Evolutionary conservation across 2,113 vertebrate genomes (phyloP).

Genomic region (Chaetops frenatus): DNA sequence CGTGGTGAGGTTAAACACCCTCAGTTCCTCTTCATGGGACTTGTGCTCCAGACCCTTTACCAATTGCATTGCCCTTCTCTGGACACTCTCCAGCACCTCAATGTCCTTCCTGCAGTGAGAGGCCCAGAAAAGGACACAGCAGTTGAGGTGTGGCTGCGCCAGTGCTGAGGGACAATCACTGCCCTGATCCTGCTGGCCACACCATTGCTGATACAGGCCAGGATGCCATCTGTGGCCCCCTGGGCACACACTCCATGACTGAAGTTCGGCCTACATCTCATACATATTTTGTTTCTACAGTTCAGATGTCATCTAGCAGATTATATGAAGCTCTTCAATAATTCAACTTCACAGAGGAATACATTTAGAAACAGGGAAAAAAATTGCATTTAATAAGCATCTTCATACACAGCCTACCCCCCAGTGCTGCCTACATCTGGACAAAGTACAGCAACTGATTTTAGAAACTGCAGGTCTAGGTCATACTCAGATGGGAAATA

Average conservation of each 20-base stretch:
- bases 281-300: not conserved
- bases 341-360: not conserved
- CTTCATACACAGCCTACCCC: not conserved
- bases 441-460: not conserved
- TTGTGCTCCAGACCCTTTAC: not conserved
- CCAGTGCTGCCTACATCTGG: not conserved
- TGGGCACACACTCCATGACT: accelerated
- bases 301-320: not conserved
- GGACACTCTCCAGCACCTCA: accelerated
- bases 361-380: not conserved
- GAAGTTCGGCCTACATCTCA: not conserved
- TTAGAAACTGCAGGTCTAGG: not conserved
- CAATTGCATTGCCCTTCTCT: accelerated
- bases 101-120: not conserved
- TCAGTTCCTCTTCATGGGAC: not conserved
- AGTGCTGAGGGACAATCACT: not conserved
- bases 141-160: accelerated
- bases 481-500: not conserved
- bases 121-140: not conserved
- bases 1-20: not conserved
- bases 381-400: not conserved
- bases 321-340: not conserved
- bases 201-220: not conserved
- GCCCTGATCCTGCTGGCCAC: not conserved
- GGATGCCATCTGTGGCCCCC: accelerated